Conservation (phyloP, 2,888 invertebrate species). For the Trachelus stipa region DNA sequence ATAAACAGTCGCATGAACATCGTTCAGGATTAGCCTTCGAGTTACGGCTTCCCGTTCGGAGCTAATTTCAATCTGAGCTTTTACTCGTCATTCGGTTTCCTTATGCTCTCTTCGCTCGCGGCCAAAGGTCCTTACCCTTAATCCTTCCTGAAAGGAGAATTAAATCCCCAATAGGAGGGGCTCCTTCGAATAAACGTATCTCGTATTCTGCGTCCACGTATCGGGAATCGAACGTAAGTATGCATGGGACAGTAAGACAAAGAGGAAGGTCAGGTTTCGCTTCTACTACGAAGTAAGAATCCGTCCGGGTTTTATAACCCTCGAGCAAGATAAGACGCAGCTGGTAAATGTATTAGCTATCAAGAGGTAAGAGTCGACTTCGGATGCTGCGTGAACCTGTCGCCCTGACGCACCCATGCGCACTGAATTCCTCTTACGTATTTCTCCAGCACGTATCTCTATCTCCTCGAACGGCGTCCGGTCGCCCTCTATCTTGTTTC, state of each 20-base stretch:
- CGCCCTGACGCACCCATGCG: neutral
- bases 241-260: conserved; percentile 9
- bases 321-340: conserved; percentile 28
- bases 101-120: neutral
- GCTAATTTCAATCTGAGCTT: neutral
- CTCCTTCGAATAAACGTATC: neutral
- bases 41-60: neutral
- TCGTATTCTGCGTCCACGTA: neutral
- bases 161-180: neutral
- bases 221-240: neutral
- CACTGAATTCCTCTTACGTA: conserved; percentile 17
- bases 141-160: neutral
- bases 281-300: conserved; percentile 19
- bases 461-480: conserved; percentile 26
- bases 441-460: conserved; percentile 19
- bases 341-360: conserved; percentile 21
- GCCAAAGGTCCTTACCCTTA: neutral
- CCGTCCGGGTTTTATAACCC: conserved; percentile 21
- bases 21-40: neutral
- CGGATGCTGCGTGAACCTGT: conserved; percentile 39
- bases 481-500: conserved; percentile 12
- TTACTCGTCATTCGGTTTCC: neutral
- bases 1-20: neutral
- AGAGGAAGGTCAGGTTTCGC: conserved; percentile 25
- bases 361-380: conserved; percentile 25